phyloP scores from a whole-genome alignment of 2,113 vertebrate species.

The Campylomormyrus numenius region DNA sequence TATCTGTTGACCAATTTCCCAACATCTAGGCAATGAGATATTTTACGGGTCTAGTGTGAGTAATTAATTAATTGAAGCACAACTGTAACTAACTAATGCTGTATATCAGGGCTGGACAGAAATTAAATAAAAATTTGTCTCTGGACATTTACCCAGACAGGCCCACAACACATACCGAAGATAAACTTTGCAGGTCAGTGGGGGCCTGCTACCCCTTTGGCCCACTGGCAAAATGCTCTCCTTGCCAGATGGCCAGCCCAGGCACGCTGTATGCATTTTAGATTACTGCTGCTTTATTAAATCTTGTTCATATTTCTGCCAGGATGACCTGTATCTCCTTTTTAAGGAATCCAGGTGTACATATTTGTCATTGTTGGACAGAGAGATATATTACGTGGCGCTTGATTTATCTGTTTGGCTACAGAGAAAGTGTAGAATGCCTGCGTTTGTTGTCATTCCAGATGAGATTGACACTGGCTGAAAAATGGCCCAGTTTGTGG shows the following conservation, averaged over 20 bases:
- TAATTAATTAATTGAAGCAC: background rate
- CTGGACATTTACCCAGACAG: background rate
- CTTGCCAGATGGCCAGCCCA: background rate
- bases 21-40: background rate
- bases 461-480: background rate
- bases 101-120: background rate
- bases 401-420: background rate
- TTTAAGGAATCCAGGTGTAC: background rate
- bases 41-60: background rate
- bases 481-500: background rate
- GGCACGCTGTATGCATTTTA: background rate
- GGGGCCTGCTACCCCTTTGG: background rate
- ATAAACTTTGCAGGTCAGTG: background rate
- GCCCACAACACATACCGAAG: background rate
- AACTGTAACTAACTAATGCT: background rate
- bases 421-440: background rate
- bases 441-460: background rate
- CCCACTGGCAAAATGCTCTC: background rate
- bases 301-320: background rate
- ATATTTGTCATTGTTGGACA: background rate
- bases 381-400: background rate
- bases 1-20: background rate
- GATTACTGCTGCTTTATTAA: background rate
- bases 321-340: background rate
- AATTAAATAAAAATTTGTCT: background rate